phyloP scores from a whole-genome alignment of 2,797 vertebrate genomes.

The Falco concolor region DNA sequence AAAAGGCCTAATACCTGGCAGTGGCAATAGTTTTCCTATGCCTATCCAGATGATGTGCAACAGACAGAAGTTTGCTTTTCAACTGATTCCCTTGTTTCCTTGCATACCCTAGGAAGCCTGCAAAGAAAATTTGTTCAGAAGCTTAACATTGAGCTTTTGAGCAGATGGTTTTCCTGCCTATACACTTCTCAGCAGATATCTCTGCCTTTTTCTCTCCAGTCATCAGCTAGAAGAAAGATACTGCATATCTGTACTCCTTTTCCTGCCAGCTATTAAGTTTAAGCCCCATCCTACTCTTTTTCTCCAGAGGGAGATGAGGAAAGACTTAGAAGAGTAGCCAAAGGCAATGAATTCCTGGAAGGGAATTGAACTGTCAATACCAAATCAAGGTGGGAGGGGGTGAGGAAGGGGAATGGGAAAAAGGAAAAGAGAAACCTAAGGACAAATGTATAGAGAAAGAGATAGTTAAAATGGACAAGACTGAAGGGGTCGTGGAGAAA shows the following conservation, averaged over 20 bases:
- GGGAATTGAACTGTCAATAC: background rate
- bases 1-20: background rate
- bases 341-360: background rate
- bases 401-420: background rate
- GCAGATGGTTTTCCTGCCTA: background rate
- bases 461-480: background rate
- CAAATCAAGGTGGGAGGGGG: background rate
- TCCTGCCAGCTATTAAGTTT: background rate
- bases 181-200: background rate
- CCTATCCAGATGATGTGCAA: background rate
- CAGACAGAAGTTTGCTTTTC: background rate
- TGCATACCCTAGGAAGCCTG: background rate
- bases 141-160: constrained; percentile 5
- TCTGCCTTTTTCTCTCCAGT: background rate
- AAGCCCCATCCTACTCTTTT: background rate
- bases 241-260: background rate
- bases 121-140: background rate
- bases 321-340: background rate
- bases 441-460: background rate
- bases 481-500: background rate
- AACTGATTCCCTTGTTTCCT: background rate
- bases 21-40: background rate
- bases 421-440: background rate
- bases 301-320: background rate
- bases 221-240: constrained; percentile 11